Conservation (phyloP, 1,140 invertebrate genomes). For the Oncopodura yosiiana region DNA sequence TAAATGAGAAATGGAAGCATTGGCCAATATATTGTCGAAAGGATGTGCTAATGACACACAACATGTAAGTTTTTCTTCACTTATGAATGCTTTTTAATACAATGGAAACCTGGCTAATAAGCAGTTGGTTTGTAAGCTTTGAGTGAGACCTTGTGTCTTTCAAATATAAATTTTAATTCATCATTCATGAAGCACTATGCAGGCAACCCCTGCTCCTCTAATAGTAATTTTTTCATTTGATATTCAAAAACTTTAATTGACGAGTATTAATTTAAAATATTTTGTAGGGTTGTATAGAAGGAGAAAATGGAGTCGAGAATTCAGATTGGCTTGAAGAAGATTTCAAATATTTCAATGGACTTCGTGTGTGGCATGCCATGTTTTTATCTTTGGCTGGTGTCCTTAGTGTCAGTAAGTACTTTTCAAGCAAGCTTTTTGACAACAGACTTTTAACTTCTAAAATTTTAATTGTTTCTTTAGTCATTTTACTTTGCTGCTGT, state of each 20-base stretch:
- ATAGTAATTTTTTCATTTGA: no score
- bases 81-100: not conserved
- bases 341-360: constrained; percentile 38
- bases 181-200: not conserved
- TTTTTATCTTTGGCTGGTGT: constrained; percentile 36
- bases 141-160: not conserved
- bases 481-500: constrained; percentile 74
- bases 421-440: not conserved
- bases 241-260: no score
- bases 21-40: not conserved
- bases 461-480: constrained; percentile 38
- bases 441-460: not conserved
- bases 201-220: no score
- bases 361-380: constrained; percentile 42
- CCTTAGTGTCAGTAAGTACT: constrained; percentile 36
- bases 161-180: not conserved
- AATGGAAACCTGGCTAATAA: not conserved
- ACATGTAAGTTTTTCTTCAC: constrained; percentile 16
- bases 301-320: constrained; percentile 13
- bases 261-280: no score
- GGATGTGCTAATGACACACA: constrained; percentile 25
- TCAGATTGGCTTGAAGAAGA: constrained; percentile 40
- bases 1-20: not conserved
- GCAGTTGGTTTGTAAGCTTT: not conserved
- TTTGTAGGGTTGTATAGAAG: not conserved